Evolutionary conservation across 2,888 invertebrate species (phyloP), one percentile per base, ranked within the genome.

Genomic region (Teinopalpus imperialis): DNA sequence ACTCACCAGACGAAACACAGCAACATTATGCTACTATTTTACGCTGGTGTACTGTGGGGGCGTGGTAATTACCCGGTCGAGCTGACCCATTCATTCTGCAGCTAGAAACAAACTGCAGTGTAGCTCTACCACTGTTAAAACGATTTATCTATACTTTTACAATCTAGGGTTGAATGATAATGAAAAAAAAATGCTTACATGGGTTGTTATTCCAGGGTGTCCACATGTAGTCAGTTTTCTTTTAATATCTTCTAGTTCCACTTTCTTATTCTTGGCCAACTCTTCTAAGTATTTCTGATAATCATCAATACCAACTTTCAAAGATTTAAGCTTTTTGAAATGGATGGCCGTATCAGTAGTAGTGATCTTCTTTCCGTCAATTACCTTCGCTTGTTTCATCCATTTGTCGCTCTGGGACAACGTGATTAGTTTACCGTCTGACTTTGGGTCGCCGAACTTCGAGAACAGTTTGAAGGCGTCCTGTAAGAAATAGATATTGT

Each of bases 391-490:
- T 71, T 97, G 97, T 66, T 96, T 97, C 93, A 97, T 94, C 97
- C 97, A 97, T 81, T 97, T 97, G 78, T 97, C 97, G 66, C 95
- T 94, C 76, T 97, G 96, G 5, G 95, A 95, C n/a, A 97, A 88
- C 0, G 96, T 96, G 52, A 97, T 95, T 29, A 91, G 90, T 74
- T 94, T 95, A 0, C 97, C 97, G 67, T 96, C 96, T 8, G 95
- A 94, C 74, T 96, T 96, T 1, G 91, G 90, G 70, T 97, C 96
- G 0, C 97, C 97, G 70, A 97, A 97, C 81, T 95, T 95, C 3
- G 95, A 93, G 74, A 96, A 97, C 1, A 93, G 91, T 66, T 92
- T 93, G 74, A 96, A 96, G 43, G 92, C 92, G 45, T 93, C 93
- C 78, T 92, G 90, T 45, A 93, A 91, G 23, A 16, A 5, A 41